These are phyloP conservation scores for Dendrocincla tyrannina DNA, from an alignment of 2,797 vertebrate species.

Conservation along the genomic window DNA sequence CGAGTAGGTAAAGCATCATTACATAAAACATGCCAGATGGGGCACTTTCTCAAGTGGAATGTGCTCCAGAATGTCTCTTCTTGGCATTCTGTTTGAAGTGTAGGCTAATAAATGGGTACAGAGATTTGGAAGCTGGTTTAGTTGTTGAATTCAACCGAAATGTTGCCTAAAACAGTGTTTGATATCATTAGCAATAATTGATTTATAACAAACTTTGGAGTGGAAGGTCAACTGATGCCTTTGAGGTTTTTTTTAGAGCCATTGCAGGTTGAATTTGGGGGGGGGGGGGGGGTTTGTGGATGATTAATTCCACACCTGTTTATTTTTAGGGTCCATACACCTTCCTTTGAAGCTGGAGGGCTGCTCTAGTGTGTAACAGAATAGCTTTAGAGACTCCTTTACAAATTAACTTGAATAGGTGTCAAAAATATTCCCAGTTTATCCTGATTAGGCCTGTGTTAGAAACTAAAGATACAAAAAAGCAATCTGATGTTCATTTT, in stretches of 20 bases:
- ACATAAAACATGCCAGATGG: neutral
- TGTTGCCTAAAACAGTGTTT: neutral
- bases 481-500: neutral
- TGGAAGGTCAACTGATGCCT: neutral
- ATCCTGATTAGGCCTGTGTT: neutral
- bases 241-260: neutral
- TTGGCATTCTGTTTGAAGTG: neutral
- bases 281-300: no score
- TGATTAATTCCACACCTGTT: neutral
- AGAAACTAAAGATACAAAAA: neutral
- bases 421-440: neutral
- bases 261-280: neutral
- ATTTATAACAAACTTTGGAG: neutral
- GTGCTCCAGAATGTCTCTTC: neutral
- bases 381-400: neutral
- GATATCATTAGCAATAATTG: neutral
- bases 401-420: neutral
- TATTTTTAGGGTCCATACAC: neutral
- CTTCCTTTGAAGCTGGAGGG: neutral
- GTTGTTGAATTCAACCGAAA: neutral
- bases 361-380: neutral
- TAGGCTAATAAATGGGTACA: neutral
- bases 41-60: neutral
- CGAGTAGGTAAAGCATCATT: neutral
- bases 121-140: neutral